Conservation (phyloP, 2,888 invertebrate species). For the Herminia tarsipennalis region DNA sequence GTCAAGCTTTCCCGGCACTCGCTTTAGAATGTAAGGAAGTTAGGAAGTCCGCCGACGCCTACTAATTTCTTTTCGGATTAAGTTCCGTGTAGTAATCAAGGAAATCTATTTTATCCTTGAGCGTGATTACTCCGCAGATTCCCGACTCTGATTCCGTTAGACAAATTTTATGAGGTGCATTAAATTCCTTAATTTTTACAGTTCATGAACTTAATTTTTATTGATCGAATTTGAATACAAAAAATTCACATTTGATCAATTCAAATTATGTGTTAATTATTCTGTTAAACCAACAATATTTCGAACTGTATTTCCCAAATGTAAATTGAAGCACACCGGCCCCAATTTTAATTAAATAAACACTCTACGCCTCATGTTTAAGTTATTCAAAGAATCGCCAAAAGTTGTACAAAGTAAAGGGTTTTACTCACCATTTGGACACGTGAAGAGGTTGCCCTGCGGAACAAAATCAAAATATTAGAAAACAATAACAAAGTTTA, state of each 20-base stretch:
- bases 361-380: slow-evolving; percentile 16
- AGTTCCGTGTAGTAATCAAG: slow-evolving; percentile 22
- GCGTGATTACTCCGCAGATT: slow-evolving; percentile 12
- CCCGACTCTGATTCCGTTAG: slow-evolving; percentile 1
- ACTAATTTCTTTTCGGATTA: slow-evolving; percentile 32
- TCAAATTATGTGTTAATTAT: slow-evolving; percentile 29
- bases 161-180: slow-evolving; percentile 6
- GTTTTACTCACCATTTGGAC: slow-evolving; percentile 89
- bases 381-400: slow-evolving; percentile 42
- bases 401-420: slow-evolving; percentile 35
- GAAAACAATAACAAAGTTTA: slow-evolving; percentile 9
- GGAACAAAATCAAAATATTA: slow-evolving; percentile 50
- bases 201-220: not conserved
- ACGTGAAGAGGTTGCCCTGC: slow-evolving; percentile 89
- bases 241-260: slow-evolving; percentile 4
- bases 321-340: slow-evolving; percentile 22
- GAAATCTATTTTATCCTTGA: slow-evolving; percentile 16
- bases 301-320: slow-evolving; percentile 44
- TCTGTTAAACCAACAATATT: slow-evolving; percentile 34
- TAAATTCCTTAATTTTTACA: not conserved
- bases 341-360: slow-evolving; percentile 46
- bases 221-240: slow-evolving; percentile 16
- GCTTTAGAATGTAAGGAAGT: slow-evolving; percentile 15
- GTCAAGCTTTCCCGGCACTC: not conserved
- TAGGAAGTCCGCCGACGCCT: slow-evolving; percentile 3